Conservation (phyloP, 2,888 invertebrate genomes). For the Acanthococcus lagerstroemiae region DNA sequence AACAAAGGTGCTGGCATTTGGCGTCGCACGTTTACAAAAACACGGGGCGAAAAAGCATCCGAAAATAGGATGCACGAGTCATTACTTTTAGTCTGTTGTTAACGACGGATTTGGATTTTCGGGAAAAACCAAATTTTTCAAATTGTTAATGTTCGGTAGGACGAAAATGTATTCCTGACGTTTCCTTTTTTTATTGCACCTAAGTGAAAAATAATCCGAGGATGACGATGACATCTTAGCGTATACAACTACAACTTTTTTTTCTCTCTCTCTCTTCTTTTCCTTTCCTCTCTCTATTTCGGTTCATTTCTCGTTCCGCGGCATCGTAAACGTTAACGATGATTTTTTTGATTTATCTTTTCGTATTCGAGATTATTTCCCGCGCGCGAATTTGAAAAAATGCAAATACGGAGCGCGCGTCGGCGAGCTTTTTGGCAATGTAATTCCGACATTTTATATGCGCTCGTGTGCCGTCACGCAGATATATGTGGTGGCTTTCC, state of each 20-base stretch:
- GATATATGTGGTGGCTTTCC: too few species aligned
- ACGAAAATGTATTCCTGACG: constrained; percentile 28
- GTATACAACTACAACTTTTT: background rate
- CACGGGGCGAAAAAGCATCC: constrained; percentile 16
- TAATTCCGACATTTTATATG: too few species aligned
- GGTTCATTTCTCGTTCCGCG: background rate
- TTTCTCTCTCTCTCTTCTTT: background rate
- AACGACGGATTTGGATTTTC: constrained; percentile 27
- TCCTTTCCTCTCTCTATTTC: background rate
- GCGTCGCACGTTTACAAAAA: constrained; percentile 25
- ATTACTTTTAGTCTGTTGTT: constrained; percentile 29
- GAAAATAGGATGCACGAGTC: constrained; percentile 29
- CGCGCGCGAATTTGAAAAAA: background rate
- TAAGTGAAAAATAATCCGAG: constrained; percentile 27
- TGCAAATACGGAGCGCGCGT: too few species aligned
- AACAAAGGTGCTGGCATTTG: constrained; percentile 30
- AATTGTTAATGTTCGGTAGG: constrained; percentile 28
- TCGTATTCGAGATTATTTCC: background rate
- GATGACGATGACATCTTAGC: constrained; percentile 12
- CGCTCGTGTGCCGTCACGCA: too few species aligned
- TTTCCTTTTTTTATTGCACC: constrained; percentile 25
- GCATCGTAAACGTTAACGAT: background rate
- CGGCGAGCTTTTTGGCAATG: too few species aligned
- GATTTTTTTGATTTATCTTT: background rate
- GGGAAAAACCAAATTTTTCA: constrained; percentile 30